Percentiles rank a stretch among this genome's conserved stretches.
These are phyloP conservation scores for Leptura quadrifasciata DNA, from an alignment of 2,888 invertebrate species.

Conservation along the genomic window DNA sequence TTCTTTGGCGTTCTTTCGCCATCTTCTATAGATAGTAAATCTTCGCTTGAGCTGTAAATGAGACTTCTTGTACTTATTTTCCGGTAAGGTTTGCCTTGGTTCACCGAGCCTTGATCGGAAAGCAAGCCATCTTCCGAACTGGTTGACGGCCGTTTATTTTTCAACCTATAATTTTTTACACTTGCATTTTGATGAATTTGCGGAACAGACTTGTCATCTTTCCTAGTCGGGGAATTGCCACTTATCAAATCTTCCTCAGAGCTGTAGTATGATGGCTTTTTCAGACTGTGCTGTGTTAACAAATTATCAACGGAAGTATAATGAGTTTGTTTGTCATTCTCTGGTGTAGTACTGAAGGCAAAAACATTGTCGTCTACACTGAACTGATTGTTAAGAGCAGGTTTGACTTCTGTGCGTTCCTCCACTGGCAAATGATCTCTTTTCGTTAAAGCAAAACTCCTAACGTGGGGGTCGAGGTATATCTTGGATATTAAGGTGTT, in stretches of 20 bases:
- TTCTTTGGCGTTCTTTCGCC: conserved; percentile 52
- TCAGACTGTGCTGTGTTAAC: conserved; percentile 42
- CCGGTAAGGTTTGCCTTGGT: neutral
- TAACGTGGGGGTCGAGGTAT: conserved; percentile 64
- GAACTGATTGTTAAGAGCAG: conserved; percentile 48
- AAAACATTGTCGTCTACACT: conserved; percentile 46
- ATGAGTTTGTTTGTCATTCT: conserved; percentile 28
- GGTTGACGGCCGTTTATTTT: conserved; percentile 41
- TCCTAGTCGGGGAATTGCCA: neutral
- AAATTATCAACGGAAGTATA: conserved; percentile 53
- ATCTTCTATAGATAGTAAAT: conserved; percentile 58
- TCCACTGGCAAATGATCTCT: conserved; percentile 50
- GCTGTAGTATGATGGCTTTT: conserved; percentile 54
- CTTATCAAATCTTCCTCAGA: conserved; percentile 58
- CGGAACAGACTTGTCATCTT: conserved; percentile 12
- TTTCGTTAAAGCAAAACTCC: conserved; percentile 60
- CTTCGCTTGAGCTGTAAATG: conserved; percentile 58
- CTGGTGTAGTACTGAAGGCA: neutral
- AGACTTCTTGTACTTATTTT: conserved; percentile 26
- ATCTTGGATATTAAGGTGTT: conserved; percentile 67
- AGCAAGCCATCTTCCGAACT: conserved; percentile 51
- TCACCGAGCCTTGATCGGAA: conserved; percentile 39
- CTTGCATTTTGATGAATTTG: conserved; percentile 21
- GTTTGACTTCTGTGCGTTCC: neutral
- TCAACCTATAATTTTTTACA: conserved; percentile 37